Base-by-base conservation (phyloP, 1,140 invertebrate genomes). In the Nilaparvata lugens region DNA sequence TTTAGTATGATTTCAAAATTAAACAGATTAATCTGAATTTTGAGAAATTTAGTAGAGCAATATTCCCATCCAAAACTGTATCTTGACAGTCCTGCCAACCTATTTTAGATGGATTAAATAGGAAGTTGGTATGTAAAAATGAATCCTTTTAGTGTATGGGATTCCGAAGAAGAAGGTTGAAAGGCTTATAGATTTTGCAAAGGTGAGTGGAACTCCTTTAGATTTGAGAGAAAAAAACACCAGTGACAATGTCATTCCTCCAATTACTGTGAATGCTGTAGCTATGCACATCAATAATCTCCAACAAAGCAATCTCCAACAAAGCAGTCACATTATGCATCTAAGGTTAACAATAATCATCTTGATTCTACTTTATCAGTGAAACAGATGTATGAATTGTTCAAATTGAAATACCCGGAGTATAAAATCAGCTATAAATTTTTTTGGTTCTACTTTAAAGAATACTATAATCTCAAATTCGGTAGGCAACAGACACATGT, bases 391-490 rank as follows among this genome's bases (percentile, higher is more conserved):
- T 56, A 56, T 61, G 54, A 60, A 16, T 45, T 63, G 42, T 62
- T 59, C 16, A 60, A 51, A 51, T 13, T 56, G 52, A 38, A 48
- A 24, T 24, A 62, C 25, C 43, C 68, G 54, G 65, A 67, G n/a
- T 57, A 65, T 42, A 69, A 68, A 19, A 48, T 62, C 18, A 58
- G 52, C 62, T 64, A 66, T 43, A 19, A 64, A 13, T 62, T 60
- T 40, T 64, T 57, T 40, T 56, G 35, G 40, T 59, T 38, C 23
- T 62, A 60, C 58, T 65, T 68, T 42, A 54, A 62, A 45, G 59
- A 65, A 53, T 60, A 65, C 57, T 65, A 67, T 55, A 52, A 66
- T 52, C 56, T 65, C 16, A 61, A 42, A 62, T 65, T 67, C 57
- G 64, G 56, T 60, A 61, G 66, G 53, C 62, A 57, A 51, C 60